These are phyloP conservation scores for Scotopteryx bipunctaria DNA, from an alignment of 2,888 invertebrate genomes.

Conservation along the genomic window DNA sequence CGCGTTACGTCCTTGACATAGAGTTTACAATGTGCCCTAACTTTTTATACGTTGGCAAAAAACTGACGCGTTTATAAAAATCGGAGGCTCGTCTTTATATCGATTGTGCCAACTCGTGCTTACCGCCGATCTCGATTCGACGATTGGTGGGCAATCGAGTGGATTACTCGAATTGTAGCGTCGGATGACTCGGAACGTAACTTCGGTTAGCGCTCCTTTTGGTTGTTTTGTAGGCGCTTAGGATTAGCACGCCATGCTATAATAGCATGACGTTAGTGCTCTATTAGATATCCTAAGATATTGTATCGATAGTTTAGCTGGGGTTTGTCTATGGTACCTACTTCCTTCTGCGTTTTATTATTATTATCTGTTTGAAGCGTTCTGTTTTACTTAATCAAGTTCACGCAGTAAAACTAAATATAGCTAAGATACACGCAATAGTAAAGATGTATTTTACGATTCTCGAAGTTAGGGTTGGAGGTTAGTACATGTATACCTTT, in stretches of 20 bases:
- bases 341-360: conserved; percentile 4
- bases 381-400: conserved; percentile 6
- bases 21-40: conserved; percentile 51
- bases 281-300: conserved; percentile 20
- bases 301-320: conserved; percentile 5
- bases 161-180: conserved; percentile 57
- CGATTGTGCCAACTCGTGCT: conserved; percentile 82
- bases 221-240: conserved; percentile 38
- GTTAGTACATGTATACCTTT: too few species aligned
- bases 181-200: conserved; percentile 48
- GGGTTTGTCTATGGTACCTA: conserved; percentile 9
- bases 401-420: conserved; percentile 5
- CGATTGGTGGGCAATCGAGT: conserved; percentile 68
- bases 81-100: conserved; percentile 67
- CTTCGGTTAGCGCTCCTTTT: conserved; percentile 42
- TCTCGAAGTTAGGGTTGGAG: not conserved
- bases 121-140: conserved; percentile 75
- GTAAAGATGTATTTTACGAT: not conserved
- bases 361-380: conserved; percentile 3
- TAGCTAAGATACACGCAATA: not conserved
- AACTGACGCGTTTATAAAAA: conserved; percentile 59
- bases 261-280: too few species aligned
- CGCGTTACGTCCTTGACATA: conserved; percentile 57
- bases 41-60: conserved; percentile 42
- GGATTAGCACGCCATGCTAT: conserved; percentile 34